These are phyloP conservation scores for Vollenhovia emeryi DNA, from an alignment of 1,140 invertebrate species.

Conservation along the genomic window DNA sequence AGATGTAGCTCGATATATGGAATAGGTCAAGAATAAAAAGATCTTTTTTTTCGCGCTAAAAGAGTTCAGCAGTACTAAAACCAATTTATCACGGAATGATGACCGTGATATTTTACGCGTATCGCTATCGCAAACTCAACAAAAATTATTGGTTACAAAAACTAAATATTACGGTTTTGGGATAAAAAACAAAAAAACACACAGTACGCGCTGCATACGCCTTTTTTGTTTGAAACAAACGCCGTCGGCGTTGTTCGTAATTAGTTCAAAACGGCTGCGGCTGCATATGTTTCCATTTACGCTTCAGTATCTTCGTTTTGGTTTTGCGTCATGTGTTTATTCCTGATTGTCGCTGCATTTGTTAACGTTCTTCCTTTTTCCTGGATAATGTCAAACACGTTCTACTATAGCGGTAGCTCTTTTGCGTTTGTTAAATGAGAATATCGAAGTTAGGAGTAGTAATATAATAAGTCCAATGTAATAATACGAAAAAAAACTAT, in stretches of 20 bases:
- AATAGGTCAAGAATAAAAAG: background rate
- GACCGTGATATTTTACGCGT: background rate
- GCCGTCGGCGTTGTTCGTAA: conserved; percentile 24
- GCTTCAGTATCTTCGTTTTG: background rate
- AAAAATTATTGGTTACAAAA: conserved; percentile 13
- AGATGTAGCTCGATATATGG: background rate
- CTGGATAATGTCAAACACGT: background rate
- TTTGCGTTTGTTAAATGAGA: background rate
- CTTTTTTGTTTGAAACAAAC: conserved; percentile 36
- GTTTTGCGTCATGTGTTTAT: conserved; percentile 32
- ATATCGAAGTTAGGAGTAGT: background rate
- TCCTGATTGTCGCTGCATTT: conserved; percentile 19
- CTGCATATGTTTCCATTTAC: conserved; percentile 44
- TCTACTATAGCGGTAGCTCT: background rate
- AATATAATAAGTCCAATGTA: background rate
- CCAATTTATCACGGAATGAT: background rate
- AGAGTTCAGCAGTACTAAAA: background rate
- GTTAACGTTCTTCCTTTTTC: conserved; percentile 13
- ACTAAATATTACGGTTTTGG: conserved; percentile 21
- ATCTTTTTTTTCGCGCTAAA: background rate
- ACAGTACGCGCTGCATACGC: background rate
- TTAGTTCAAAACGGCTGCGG: conserved; percentile 27
- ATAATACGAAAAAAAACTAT: background rate
- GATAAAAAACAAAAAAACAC: background rate
- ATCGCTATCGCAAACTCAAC: conserved; percentile 2